These are phyloP conservation scores for Nylanderia fulva DNA, from an alignment of 1,140 invertebrate genomes.

Conservation along the genomic window DNA sequence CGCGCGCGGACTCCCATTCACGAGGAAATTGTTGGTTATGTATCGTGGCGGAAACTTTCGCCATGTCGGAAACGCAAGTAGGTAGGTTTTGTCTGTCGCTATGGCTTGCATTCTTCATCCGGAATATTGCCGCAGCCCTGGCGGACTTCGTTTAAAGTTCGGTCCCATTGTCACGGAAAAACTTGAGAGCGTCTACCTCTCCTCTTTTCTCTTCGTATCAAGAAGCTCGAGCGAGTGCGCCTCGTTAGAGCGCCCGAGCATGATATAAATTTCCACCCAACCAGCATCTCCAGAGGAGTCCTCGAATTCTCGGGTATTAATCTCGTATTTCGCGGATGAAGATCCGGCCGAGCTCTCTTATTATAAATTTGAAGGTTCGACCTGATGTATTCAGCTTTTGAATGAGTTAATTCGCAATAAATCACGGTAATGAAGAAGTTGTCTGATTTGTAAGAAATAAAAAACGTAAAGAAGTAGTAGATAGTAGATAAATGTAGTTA, in stretches of 20 bases:
- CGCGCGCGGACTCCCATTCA: not conserved
- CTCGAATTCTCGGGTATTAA: constrained; percentile 32
- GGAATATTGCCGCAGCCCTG: constrained; percentile 50
- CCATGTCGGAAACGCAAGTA: constrained; percentile 62
- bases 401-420: not conserved
- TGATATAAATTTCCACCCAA: constrained; percentile 53
- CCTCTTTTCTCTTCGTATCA: constrained; percentile 21
- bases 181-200: constrained; percentile 40
- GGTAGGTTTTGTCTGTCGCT: constrained; percentile 57
- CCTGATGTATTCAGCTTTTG: not conserved
- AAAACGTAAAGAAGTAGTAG: not conserved
- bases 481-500: not conserved
- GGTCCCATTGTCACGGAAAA: constrained; percentile 57
- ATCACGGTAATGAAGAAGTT: not conserved
- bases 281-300: constrained; percentile 5
- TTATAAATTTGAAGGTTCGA: constrained; percentile 14
- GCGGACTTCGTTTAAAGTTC: constrained; percentile 58
- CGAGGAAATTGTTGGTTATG: constrained; percentile 61
- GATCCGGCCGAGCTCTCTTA: not conserved
- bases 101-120: constrained; percentile 55
- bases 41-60: constrained; percentile 37
- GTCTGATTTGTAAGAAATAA: constrained; percentile 10
- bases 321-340: constrained; percentile 11
- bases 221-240: constrained; percentile 32
- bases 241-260: constrained; percentile 44